Conservation (phyloP, 92 coral and sea anemone species). For the Zoanthus sansibaricus region DNA sequence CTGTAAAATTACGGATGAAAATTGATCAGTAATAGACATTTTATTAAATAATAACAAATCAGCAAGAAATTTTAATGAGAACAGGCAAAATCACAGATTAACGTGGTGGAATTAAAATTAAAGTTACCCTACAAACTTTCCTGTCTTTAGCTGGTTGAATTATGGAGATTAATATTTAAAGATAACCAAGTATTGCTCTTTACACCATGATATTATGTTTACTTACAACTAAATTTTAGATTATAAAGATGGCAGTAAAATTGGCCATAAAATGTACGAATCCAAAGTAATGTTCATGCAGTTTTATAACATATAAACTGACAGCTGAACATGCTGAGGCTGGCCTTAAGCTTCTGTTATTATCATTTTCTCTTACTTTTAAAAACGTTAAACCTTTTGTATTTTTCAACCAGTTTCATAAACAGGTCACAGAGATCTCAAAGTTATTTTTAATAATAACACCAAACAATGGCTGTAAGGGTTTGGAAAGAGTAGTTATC, state of each 20-base stretch:
- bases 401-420: neutral
- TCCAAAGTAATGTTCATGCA: too few relatives aligned
- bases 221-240: too few relatives aligned
- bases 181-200: too few relatives aligned
- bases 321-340: neutral
- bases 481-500: too few relatives aligned
- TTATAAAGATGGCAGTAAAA: too few relatives aligned
- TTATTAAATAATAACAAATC: neutral
- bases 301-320: neutral
- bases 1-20: conserved; percentile 36
- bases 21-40: neutral
- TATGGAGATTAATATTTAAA: neutral
- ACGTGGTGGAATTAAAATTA: neutral
- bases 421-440: neutral
- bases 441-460: too few relatives aligned
- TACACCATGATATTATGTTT: too few relatives aligned
- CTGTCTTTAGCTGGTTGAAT: neutral
- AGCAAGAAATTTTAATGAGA: neutral
- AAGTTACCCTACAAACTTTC: neutral
- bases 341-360: neutral
- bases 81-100: neutral
- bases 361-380: neutral
- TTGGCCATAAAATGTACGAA: too few relatives aligned
- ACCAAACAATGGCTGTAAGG: too few relatives aligned
- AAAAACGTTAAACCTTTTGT: neutral